Evolutionary conservation across 1,140 invertebrate species (phyloP).

Genomic region (fruit fly (Drosophila melanogaster)): Release_6_plus_ISO1_MT NC_004354.4:18324001-18324500

Average conservation of each 20-base stretch:
- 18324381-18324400: conserved; percentile 1
- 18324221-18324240: not conserved
- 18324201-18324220: no score
- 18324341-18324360: conserved; percentile 56
- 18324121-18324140: conserved; percentile 80
- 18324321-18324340: conserved; percentile 45
- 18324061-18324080: conserved; percentile 34
- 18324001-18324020: conserved; percentile 60
- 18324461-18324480: conserved; percentile 19
- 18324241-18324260: conserved; percentile 47
- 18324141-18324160: conserved; percentile 48
- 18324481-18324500: conserved; percentile 41
- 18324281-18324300: conserved; percentile 46
- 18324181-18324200: not conserved
- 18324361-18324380: conserved; percentile 67
- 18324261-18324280: conserved; percentile 42
- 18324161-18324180: conserved; percentile 3
- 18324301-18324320: conserved; percentile 50
- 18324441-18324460: conserved; percentile 41
- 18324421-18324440: conserved; percentile 26
- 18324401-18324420: conserved; percentile 12
- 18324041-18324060: conserved; percentile 20
- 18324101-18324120: conserved; percentile 59
- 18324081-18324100: conserved; percentile 7
- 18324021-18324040: conserved; percentile 52